Conservation (phyloP, 2,113 vertebrate species). For the Paralichthys olivaceus region DNA sequence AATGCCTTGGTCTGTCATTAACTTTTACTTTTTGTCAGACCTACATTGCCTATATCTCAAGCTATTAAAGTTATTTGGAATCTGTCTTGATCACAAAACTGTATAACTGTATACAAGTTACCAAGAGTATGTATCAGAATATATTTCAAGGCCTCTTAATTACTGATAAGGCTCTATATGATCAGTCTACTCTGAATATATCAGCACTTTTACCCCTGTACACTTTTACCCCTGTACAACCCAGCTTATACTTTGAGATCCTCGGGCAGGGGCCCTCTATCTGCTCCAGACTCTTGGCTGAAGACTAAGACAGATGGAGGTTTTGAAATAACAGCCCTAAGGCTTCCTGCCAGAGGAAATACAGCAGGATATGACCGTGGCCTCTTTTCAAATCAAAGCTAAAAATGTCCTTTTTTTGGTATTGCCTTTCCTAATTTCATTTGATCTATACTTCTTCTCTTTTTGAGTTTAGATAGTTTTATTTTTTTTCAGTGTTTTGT, state of each 20-base stretch:
- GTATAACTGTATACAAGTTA: too few species aligned
- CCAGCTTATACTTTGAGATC: not conserved
- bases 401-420: not conserved
- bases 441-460: not conserved
- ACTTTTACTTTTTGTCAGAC: too few species aligned
- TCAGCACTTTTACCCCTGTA: not conserved
- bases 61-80: too few species aligned
- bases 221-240: not conserved
- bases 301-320: not conserved
- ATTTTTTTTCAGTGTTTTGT: not conserved
- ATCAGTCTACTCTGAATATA: not conserved
- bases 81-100: too few species aligned
- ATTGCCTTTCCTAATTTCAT: not conserved
- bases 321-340: not conserved
- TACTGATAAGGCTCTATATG: not conserved
- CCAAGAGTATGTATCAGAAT: not conserved
- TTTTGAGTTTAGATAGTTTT: not conserved
- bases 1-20: too few species aligned
- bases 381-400: not conserved
- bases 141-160: not conserved
- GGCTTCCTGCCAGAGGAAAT: not conserved
- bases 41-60: too few species aligned
- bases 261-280: not conserved
- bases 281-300: not conserved
- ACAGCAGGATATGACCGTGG: not conserved